These are phyloP conservation scores for Dicyrtomina minuta DNA, from an alignment of 2,888 invertebrate species.

Conservation along the genomic window DNA sequence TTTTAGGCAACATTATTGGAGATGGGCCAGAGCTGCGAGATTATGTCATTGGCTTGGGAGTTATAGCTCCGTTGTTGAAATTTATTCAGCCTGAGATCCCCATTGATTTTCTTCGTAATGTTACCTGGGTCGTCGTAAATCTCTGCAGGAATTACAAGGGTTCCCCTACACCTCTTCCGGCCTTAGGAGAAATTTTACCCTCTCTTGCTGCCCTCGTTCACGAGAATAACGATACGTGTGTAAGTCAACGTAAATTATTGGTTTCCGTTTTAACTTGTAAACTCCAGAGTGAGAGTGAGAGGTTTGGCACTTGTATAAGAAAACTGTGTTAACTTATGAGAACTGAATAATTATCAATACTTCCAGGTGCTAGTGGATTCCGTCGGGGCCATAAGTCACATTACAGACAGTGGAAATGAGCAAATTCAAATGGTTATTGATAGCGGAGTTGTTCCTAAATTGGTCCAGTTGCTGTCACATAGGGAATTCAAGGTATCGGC, in stretches of 20 bases:
- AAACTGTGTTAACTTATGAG: too few relatives aligned
- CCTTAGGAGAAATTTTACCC: conserved; percentile 73
- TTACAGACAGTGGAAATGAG: conserved; percentile 89
- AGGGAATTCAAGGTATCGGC: conserved; percentile 63
- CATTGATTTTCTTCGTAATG: conserved; percentile 73
- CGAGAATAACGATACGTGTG: conserved; percentile 92
- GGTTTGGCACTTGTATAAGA: too few relatives aligned
- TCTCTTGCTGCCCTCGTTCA: conserved; percentile 90
- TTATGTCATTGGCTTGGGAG: conserved; percentile 71
- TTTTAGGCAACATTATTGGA: conserved; percentile 79
- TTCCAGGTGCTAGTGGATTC: conserved; percentile 69
- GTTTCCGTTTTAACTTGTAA: too few relatives aligned
- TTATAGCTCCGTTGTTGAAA: conserved; percentile 70
- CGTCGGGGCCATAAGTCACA: conserved; percentile 92
- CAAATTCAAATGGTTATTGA: conserved; percentile 73
- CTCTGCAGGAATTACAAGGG: conserved; percentile 93
- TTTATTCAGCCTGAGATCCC: conserved; percentile 57
- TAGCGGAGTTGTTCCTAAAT: conserved; percentile 68
- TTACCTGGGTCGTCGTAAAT: conserved; percentile 92
- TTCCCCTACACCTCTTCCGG: conserved; percentile 79
- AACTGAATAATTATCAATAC: too few relatives aligned
- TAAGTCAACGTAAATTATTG: too few relatives aligned
- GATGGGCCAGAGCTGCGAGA: conserved; percentile 81
- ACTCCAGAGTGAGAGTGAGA: too few relatives aligned
- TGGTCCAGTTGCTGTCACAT: conserved; percentile 70